These are phyloP conservation scores for Entomyzon cyanotis DNA, from an alignment of 2,113 vertebrate species.

Conservation along the genomic window DNA sequence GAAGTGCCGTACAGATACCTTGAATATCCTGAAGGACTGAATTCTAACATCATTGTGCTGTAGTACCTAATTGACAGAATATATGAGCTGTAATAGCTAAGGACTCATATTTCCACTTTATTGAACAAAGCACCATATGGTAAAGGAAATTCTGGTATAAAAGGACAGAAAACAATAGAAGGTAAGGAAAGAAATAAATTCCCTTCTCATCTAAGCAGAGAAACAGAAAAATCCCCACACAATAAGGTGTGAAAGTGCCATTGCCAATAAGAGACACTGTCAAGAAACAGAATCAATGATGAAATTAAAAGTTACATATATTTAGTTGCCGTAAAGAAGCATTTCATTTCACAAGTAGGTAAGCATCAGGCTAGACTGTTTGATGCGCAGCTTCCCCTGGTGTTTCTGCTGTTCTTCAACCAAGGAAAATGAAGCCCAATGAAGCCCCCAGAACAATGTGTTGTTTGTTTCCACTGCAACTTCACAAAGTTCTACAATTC, in stretches of 20 bases:
- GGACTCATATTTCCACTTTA: not conserved
- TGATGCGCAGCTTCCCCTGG: not conserved
- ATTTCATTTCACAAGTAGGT: not conserved
- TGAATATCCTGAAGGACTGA: not conserved
- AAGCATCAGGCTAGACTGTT: not conserved
- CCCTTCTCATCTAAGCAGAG: not conserved
- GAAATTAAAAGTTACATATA: not conserved
- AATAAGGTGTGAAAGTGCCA: not conserved
- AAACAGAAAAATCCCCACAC: not conserved
- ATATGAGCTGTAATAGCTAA: not conserved
- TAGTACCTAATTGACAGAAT: not conserved
- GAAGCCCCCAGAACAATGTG: not conserved
- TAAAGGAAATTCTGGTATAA: not conserved
- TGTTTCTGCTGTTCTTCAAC: not conserved
- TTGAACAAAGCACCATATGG: slow-evolving; percentile 8
- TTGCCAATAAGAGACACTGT: not conserved
- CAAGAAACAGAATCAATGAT: not conserved
- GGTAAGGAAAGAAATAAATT: not conserved
- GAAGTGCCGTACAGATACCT: not conserved
- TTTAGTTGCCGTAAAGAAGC: not conserved
- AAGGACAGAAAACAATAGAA: not conserved
- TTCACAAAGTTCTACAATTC: not conserved
- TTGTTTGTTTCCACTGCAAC: not conserved
- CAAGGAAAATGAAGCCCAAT: not conserved
- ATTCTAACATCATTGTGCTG: not conserved